Percentiles rank a stretch among this genome's conserved stretches.
phyloP scores from a whole-genome alignment of 2,888 invertebrate genomes.

The Drosophila lutescens region DNA sequence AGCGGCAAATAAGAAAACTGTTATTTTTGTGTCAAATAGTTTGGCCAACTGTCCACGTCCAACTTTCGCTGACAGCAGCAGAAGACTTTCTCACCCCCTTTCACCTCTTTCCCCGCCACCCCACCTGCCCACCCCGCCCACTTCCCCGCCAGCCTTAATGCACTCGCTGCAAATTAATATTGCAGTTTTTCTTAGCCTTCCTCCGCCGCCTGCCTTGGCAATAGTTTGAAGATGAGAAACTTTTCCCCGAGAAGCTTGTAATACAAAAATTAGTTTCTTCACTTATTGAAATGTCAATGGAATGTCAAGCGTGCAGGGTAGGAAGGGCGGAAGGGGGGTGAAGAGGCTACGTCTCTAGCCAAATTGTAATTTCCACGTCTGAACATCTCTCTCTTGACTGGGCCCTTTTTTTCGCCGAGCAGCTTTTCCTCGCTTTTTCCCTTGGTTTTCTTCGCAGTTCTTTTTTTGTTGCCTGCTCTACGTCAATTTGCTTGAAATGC shows the following conservation, averaged over 20 bases:
- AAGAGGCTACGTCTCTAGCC: conserved; percentile 43
- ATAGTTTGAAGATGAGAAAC: conserved; percentile 64
- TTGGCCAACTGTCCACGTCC: conserved; percentile 77
- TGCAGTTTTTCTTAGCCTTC: conserved; percentile 55
- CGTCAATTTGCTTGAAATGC: conserved; percentile 79
- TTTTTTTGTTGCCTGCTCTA: conserved; percentile 40
- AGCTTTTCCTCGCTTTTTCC: conserved; percentile 24
- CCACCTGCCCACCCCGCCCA: conserved; percentile 21
- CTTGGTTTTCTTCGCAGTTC: conserved; percentile 5
- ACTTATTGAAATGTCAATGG: conserved; percentile 80
- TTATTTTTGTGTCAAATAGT: conserved; percentile 79
- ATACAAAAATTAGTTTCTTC: conserved; percentile 77
- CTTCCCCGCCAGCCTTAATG: conserved; percentile 62
- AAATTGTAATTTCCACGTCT: conserved; percentile 76
- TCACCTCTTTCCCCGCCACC: background rate
- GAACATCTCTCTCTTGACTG: conserved; percentile 33
- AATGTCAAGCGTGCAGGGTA: conserved; percentile 58
- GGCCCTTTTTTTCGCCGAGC: conserved; percentile 24
- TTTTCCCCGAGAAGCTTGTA: conserved; percentile 52
- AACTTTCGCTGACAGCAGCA: conserved; percentile 76
- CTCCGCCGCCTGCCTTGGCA: conserved; percentile 5
- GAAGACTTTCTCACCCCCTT: conserved; percentile 20
- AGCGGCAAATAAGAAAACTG: conserved; percentile 68
- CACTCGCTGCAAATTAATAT: conserved; percentile 79
- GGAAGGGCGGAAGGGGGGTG: background rate